Base-by-base conservation (phyloP, 1,140 invertebrate genomes). In the Zeugodacus cucurbitae region DNA sequence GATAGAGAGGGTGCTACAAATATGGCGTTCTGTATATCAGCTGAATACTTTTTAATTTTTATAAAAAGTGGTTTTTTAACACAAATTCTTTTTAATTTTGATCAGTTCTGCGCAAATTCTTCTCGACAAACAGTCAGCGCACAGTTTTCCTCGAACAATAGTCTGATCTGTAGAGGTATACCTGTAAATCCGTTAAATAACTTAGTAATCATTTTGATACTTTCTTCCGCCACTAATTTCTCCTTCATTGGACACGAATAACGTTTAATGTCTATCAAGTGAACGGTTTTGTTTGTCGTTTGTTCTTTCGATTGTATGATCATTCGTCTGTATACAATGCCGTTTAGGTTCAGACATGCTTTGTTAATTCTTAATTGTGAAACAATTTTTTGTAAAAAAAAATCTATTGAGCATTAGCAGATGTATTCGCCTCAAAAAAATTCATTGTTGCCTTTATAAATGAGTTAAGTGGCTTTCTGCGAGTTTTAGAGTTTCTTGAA, bases 151-250 rank as follows among this genome's bases (percentile, higher is more conserved):
- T 29, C 14, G 3, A 5, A 11, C 62, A 22, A n/a, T 29, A 6
- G n/a, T 64, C 0, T 29, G 3, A 70, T 70, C 26, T 20, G 3
- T 6, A 70, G 14, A 17, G 26, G 1, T 44, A 14, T 44, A 44
- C 41, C 34, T 32, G 17, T 22, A 44, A 78, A 44, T 78, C 70
- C 70, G 70, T 78, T 22, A 78, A 78, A 78, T n/a, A 44, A 7
- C 34, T n/a, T 44, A 44, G n/a, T 26, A 44, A 78, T 44, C 37
- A 22, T 26, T 78, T 78, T 78, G 70, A 78, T 78, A 78, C 37
- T 82, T 82, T 29, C 41, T 82, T 54, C 74, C 74, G 74, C n/a
- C 34, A 82, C 74, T 11, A n/a, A n/a, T 82, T 74, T 74, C 5
- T 41, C 20, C 67, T 74, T 74, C 74, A 82, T 82, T 82, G 74